Evolutionary conservation across 2,797 vertebrate species (phyloP).

Genomic region (Botia almorhae): DNA sequence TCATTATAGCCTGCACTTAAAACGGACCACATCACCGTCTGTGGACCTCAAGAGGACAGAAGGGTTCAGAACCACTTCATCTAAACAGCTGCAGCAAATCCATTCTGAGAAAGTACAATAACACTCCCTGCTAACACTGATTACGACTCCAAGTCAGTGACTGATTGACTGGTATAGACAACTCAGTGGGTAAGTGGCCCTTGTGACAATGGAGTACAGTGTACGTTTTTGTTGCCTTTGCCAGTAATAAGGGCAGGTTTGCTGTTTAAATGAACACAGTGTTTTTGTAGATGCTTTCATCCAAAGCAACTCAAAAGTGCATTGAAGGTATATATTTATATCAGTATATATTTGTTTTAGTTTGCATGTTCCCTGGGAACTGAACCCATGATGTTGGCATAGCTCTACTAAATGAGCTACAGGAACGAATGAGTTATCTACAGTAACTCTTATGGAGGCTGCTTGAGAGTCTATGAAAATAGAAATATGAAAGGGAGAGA

Average conservation of each 20-base stretch:
- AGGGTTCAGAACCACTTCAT: neutral
- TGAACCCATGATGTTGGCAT: neutral
- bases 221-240: conserved; percentile 2
- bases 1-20: conserved; percentile 26
- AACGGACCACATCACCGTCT: neutral
- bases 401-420: neutral
- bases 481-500: neutral
- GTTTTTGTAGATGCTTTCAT: neutral
- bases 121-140: neutral
- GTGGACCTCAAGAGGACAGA: neutral
- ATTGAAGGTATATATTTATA: neutral
- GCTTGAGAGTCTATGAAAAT: conserved; percentile 18
- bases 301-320: neutral
- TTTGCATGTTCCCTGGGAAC: neutral
- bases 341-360: neutral
- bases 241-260: neutral
- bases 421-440: conserved; percentile 4
- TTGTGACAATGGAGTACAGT: neutral
- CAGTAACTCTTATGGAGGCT: neutral
- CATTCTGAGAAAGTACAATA: neutral
- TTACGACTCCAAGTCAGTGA: conserved; percentile 8
- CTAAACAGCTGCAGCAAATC: conserved; percentile 2
- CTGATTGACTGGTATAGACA: conserved; percentile 5
- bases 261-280: conserved; percentile 31
- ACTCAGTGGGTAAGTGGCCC: too few relatives aligned